Evolutionary conservation across 2,888 invertebrate species (phyloP).

Genomic region (Allophyes oxyacanthae): DNA sequence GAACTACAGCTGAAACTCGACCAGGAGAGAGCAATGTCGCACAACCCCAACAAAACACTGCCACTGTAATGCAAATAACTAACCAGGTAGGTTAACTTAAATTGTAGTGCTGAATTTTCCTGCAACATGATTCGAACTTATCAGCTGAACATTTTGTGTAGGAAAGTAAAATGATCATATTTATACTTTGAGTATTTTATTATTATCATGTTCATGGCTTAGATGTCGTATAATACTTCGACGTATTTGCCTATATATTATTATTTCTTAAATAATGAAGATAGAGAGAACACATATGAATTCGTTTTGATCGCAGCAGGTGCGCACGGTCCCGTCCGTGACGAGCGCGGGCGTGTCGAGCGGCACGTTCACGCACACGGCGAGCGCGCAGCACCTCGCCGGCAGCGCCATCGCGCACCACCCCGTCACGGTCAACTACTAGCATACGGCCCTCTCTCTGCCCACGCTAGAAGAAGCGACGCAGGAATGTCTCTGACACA

Average conservation of each 20-base stretch:
- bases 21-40: conserved; percentile 70
- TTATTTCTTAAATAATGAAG: too few relatives aligned
- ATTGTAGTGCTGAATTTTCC: too few relatives aligned
- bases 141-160: too few relatives aligned
- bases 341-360: conserved; percentile 58
- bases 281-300: too few relatives aligned
- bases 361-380: conserved; percentile 71
- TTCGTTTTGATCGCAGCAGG: conserved; percentile 63
- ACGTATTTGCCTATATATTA: too few relatives aligned
- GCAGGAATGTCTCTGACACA: conserved; percentile 39
- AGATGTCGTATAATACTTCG: too few relatives aligned
- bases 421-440: conserved; percentile 86
- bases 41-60: conserved; percentile 71
- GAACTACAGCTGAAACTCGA: conserved; percentile 71
- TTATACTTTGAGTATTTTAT: too few relatives aligned
- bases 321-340: conserved; percentile 62
- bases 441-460: conserved; percentile 61
- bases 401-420: conserved; percentile 77
- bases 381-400: conserved; percentile 71
- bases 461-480: conserved; percentile 40
- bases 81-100: conserved; percentile 72
- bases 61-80: conserved; percentile 84
- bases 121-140: too few relatives aligned
- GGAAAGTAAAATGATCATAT: too few relatives aligned
- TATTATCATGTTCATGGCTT: too few relatives aligned